Evolutionary conservation across 1,140 invertebrate genomes (phyloP), one percentile per base, ranked within the genome.

Genomic region (Zaprionus africanus): DNA sequence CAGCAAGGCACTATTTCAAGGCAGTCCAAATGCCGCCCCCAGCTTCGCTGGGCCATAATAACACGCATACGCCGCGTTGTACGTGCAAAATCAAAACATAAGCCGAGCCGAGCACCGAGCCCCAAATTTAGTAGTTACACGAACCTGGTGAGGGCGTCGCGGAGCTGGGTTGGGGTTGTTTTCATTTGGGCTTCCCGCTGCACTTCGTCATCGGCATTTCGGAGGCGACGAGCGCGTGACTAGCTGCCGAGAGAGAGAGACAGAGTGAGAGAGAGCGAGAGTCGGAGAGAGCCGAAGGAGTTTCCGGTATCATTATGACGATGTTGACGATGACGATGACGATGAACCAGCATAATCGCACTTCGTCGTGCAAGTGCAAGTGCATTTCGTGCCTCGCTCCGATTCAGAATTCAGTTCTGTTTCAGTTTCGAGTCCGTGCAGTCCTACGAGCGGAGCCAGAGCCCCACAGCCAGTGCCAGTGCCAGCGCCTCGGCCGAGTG

Each of bases 361-460:
- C 74, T 74, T 85, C 82, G 82, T 85, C 82, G 82, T 85, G 82
- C 70, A 79, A 38, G 51, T 68, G 53, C 72, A 87, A 88, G 67
- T 87, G 84, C 84, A 87, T 84, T 80, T 75, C 78, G 82, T 56
- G 38, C 17, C 31, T 31, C 26, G 15, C 46, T 57, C 51, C 24
- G 4, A n/a, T 57, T 71, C 28, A 26, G 41, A 31, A 19, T 80
- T 88, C 78, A 90, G 85, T 88, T 90, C 81, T 78, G 82, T 74
- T 82, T 88, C 69, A 84, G 84, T 88, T 81, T 81, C 81, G 81
- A 84, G 81, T 88, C 81, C 81, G 74, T 87, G 84, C 84, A 88
- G 84, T 82, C 57, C 69, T 78, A 60, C 67, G 60, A 76, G 73
- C 81, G 84, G 70, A 69, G 57, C 53, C 62, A 28, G 64, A 58